Conservation (phyloP, 2,888 invertebrate species). For the Rhagonycha lutea region DNA sequence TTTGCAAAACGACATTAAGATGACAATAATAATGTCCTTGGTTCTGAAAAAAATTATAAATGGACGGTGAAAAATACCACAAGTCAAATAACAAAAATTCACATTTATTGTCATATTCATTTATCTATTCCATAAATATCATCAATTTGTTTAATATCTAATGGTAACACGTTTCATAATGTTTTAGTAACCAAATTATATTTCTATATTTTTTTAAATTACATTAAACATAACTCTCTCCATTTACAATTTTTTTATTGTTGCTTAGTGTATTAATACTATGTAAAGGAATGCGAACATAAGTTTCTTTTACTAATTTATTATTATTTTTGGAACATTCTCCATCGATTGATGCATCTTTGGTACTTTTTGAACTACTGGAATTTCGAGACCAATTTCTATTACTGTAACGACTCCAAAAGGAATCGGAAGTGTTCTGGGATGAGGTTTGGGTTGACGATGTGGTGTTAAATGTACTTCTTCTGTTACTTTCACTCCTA, state of each 20-base stretch:
- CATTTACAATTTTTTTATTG: constrained; percentile 39
- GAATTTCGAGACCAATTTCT: constrained; percentile 50
- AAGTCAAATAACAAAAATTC: background rate
- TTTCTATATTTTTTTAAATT: background rate
- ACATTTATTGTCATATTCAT: constrained; percentile 2
- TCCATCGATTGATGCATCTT: constrained; percentile 40
- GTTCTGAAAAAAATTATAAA: background rate
- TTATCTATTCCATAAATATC: background rate
- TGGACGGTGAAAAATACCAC: background rate
- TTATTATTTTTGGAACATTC: constrained; percentile 29
- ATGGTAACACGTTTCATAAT: background rate
- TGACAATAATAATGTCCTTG: background rate
- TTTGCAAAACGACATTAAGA: background rate
- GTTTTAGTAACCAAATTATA: background rate
- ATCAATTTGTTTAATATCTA: background rate
- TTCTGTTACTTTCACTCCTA: constrained; percentile 61
- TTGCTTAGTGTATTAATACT: constrained; percentile 40
- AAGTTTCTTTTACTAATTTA: constrained; percentile 39
- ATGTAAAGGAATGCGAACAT: constrained; percentile 46
- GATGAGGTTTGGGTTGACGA: constrained; percentile 65
- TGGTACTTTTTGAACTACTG: constrained; percentile 45
- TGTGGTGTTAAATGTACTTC: constrained; percentile 69
- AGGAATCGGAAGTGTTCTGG: constrained; percentile 64
- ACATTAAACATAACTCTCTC: constrained; percentile 47
- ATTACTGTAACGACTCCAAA: constrained; percentile 65